These are phyloP conservation scores for Nilaparvata lugens DNA, from an alignment of 1,140 invertebrate species.

Conservation along the genomic window DNA sequence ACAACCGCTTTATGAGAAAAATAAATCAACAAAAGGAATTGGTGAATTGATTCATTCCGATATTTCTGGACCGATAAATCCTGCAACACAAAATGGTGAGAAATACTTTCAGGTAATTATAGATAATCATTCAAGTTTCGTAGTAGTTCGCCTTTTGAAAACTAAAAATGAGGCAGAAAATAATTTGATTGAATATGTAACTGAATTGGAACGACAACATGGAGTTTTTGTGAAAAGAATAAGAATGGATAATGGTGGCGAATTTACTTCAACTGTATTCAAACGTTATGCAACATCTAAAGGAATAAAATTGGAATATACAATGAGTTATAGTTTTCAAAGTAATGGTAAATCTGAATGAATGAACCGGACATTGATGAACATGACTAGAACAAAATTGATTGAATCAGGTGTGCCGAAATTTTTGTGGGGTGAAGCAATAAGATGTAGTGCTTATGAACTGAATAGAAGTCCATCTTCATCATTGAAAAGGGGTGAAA, in stretches of 20 bases:
- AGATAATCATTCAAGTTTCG: constrained; percentile 9
- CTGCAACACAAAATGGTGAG: not conserved
- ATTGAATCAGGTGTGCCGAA: constrained; percentile 23
- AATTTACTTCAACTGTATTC: constrained; percentile 16
- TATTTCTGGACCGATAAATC: constrained; percentile 7
- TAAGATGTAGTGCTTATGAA: constrained; percentile 14
- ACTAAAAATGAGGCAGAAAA: constrained; percentile 10
- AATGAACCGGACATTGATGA: constrained; percentile 30
- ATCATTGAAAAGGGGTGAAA: constrained; percentile 3
- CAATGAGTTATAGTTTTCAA: constrained; percentile 27
- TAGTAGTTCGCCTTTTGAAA: constrained; percentile 7
- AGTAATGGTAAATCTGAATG: constrained; percentile 33
- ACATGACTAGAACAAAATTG: constrained; percentile 30
- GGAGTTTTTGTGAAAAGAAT: constrained; percentile 1
- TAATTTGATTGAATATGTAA: constrained; percentile 9
- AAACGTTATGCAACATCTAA: constrained; percentile 24
- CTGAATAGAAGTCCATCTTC: constrained; percentile 14
- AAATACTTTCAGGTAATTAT: constrained; percentile 10
- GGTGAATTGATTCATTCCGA: constrained; percentile 12
- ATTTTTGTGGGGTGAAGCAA: constrained; percentile 32
- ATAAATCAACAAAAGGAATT: constrained; percentile 4
- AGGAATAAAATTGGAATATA: constrained; percentile 29
- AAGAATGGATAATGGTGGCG: constrained; percentile 17
- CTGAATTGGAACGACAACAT: not conserved
- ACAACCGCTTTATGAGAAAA: constrained; percentile 2